phyloP scores from a whole-genome alignment of 2,797 vertebrate species.

The Pristis pectinata region DNA sequence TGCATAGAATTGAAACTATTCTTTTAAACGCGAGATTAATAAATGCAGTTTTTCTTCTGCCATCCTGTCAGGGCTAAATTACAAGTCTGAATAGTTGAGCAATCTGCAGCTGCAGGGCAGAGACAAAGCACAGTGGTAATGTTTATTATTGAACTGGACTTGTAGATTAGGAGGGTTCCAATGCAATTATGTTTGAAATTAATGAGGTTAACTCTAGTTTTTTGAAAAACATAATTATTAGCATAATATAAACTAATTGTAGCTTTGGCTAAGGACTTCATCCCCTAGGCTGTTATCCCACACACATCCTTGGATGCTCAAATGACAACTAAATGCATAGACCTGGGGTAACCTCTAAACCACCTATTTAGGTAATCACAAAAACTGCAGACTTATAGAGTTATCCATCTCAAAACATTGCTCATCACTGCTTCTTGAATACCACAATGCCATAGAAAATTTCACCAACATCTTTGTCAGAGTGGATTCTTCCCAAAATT shows the following conservation, averaged over 20 bases:
- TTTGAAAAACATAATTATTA: background rate
- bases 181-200: background rate
- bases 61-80: background rate
- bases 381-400: too few species aligned
- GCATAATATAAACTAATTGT: background rate
- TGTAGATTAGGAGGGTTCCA: background rate
- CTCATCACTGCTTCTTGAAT: background rate
- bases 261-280: background rate
- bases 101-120: background rate
- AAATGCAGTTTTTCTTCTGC: background rate
- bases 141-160: background rate
- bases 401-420: background rate
- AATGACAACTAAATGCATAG: background rate
- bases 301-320: background rate
- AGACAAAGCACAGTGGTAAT: background rate
- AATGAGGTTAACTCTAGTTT: background rate
- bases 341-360: background rate
- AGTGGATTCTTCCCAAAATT: background rate
- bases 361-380: background rate
- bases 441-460: background rate
- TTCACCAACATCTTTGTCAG: background rate
- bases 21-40: background rate
- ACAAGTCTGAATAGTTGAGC: background rate
- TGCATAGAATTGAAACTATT: background rate
- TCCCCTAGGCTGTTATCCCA: too few species aligned